These are phyloP conservation scores for Diorhabda carinulata DNA, from an alignment of 1,140 invertebrate species.

Conservation along the genomic window DNA sequence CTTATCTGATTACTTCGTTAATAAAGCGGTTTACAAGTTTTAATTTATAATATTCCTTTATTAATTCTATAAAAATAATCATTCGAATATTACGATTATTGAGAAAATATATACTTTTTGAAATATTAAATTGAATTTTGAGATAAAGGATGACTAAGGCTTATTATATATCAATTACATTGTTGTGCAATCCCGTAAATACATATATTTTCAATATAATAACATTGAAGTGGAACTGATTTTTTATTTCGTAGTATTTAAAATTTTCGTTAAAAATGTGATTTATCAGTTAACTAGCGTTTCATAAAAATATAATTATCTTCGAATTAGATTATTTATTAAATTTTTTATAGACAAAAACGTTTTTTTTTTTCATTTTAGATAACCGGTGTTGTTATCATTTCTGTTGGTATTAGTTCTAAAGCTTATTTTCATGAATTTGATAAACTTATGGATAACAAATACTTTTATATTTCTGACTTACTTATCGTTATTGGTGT, in stretches of 20 bases:
- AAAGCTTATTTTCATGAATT: slow-evolving; percentile 63
- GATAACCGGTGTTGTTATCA: slow-evolving; percentile 50
- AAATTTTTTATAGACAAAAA: slow-evolving; percentile 1
- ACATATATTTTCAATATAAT: neutral
- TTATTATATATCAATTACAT: neutral
- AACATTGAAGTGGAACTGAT: neutral
- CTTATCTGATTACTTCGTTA: slow-evolving; percentile 11
- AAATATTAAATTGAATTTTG: slow-evolving; percentile 11
- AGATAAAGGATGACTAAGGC: neutral
- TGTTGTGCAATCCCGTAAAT: neutral
- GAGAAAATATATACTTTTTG: slow-evolving; percentile 15
- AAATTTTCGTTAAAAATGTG: neutral
- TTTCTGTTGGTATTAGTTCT: slow-evolving; percentile 66
- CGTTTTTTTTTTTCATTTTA: slow-evolving; percentile 29
- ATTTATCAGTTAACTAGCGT: neutral
- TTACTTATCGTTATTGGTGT: slow-evolving; percentile 75
- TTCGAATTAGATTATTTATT: neutral
- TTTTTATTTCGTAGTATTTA: neutral
- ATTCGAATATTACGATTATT: neutral
- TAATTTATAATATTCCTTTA: slow-evolving; percentile 11
- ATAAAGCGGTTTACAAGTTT: slow-evolving; percentile 25
- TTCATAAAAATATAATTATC: neutral
- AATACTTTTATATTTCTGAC: slow-evolving; percentile 67
- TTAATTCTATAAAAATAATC: slow-evolving; percentile 18
- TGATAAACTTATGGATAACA: slow-evolving; percentile 60